Percentiles rank a stretch among this genome's conserved stretches.
Conservation (phyloP, 1,140 invertebrate species). For the Drosophila takahashii region DNA sequence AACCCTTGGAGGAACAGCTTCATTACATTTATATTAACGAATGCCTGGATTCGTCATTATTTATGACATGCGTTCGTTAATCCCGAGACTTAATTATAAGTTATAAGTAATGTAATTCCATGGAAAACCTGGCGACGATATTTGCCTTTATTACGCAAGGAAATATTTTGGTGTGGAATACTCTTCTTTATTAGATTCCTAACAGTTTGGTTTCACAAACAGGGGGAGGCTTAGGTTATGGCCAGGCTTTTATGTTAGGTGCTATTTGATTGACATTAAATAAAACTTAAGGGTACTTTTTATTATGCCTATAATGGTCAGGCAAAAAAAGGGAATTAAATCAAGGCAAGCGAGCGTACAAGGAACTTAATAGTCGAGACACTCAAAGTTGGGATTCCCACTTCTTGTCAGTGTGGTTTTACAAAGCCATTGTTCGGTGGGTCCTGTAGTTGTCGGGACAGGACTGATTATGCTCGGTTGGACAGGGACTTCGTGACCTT, state of each 20-base stretch:
- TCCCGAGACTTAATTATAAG: slow-evolving; percentile 56
- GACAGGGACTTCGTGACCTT: slow-evolving; percentile 73
- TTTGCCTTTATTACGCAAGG: slow-evolving; percentile 7
- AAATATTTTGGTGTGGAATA: slow-evolving; percentile 17
- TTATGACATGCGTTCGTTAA: slow-evolving; percentile 58
- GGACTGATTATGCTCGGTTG: slow-evolving; percentile 43
- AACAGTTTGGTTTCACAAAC: slow-evolving; percentile 2
- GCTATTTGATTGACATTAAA: slow-evolving; percentile 3
- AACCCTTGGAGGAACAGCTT: slow-evolving; percentile 48
- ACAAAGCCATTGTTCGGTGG: slow-evolving; percentile 19
- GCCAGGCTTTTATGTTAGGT: neutral
- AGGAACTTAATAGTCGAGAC: slow-evolving; percentile 22
- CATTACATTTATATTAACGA: slow-evolving; percentile 61
- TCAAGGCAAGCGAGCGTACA: neutral
- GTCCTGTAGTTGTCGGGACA: slow-evolving; percentile 29
- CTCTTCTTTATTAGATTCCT: slow-evolving; percentile 26
- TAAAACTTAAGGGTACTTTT: neutral
- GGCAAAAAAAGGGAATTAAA: neutral
- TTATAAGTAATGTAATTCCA: slow-evolving; percentile 25
- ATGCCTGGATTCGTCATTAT: slow-evolving; percentile 57
- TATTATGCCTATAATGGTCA: slow-evolving; percentile 7
- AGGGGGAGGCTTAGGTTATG: neutral
- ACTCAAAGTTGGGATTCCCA: neutral
- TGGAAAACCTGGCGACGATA: slow-evolving; percentile 2
- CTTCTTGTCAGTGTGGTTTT: slow-evolving; percentile 37